Evolutionary conservation across 2,113 vertebrate genomes (phyloP), one percentile per base, ranked within the genome.

Genomic region (Ranitomeya imitator): DNA sequence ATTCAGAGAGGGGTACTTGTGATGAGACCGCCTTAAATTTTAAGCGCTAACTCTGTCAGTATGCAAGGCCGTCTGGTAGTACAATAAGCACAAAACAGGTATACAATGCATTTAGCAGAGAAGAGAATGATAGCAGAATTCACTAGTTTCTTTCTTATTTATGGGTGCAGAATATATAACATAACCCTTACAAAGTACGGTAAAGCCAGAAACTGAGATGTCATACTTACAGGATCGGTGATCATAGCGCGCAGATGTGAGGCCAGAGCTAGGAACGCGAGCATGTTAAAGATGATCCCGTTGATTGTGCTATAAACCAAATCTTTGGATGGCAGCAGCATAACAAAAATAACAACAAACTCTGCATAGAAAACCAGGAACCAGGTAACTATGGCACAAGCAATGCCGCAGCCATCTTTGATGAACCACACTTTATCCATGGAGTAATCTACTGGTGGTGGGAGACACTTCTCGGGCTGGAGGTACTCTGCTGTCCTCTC

Each of bases 161-260:
- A 61, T 16, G 59, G 14, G 12, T 61, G 21, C 61, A 63, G 14
- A 37, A 16, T 12, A 37, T 73, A 31, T 37, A 73, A 37, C 15
- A 31, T 37, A 73, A 37, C 7, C 6, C 16, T 67, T 21, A 23
- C 16, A 45, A 6, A 74, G 71, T n/a, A n/a, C n/a, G n/a, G n/a
- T 45, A 76, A 74, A 74, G 16, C n/a, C 16, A 45, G 31, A 74
- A 51, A 51, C 6, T 9, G 1, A 12, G 6, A 10, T 67, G 90
- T 91, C 69, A 90, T 93, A 96, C 98, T 97, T 93, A 99, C 98
- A 88, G 98, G 98, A 93, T 99, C 98, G 71, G 98, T 99, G 94
- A 99, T 97, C 98, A 99, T 99, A 78, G 98, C 98, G 91, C 94
- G 96, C 92, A 95, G 94, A 90, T 99, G 98, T 0, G 98, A 99